Conservation (phyloP, 2,888 invertebrate genomes). For the Dromius quadrimaculatus region DNA sequence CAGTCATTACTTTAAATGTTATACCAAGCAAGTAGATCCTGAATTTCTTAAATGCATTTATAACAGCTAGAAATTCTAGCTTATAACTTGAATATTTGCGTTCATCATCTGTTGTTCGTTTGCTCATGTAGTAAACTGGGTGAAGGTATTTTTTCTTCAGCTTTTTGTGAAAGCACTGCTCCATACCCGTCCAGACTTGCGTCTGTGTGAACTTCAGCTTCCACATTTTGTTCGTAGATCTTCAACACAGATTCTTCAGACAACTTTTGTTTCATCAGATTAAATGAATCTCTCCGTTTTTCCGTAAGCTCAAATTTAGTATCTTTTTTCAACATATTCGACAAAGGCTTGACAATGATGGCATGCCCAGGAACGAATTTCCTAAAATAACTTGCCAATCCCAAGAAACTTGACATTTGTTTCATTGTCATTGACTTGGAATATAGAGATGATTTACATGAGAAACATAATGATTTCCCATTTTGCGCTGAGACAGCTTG, state of each 20-base stretch:
- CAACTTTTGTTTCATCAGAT: not conserved
- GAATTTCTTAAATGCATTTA: conserved; percentile 61
- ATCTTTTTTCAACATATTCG: not conserved
- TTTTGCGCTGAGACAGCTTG: too few species aligned
- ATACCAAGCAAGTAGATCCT: conserved; percentile 59
- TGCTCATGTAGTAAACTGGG: too few species aligned
- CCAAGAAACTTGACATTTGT: not conserved
- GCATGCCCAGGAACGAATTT: not conserved
- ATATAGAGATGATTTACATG: too few species aligned
- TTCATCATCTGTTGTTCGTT: too few species aligned
- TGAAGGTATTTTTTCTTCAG: too few species aligned
- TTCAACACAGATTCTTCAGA: not conserved
- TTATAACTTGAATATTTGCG: conserved; percentile 61
- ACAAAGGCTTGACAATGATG: not conserved
- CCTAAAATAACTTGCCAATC: conserved; percentile 8
- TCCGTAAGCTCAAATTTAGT: not conserved
- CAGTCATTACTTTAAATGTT: conserved; percentile 60
- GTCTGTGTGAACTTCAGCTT: conserved; percentile 7
- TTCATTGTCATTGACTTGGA: too few species aligned
- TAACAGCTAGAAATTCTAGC: conserved; percentile 61
- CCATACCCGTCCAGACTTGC: conserved; percentile 1
- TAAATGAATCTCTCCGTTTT: not conserved
- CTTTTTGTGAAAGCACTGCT: not conserved
- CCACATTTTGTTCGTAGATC: not conserved
- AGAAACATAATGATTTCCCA: too few species aligned